Percentiles rank a stretch among this genome's conserved stretches.
Conservation (phyloP, 2,797 vertebrate genomes). For the Brotula barbata region DNA sequence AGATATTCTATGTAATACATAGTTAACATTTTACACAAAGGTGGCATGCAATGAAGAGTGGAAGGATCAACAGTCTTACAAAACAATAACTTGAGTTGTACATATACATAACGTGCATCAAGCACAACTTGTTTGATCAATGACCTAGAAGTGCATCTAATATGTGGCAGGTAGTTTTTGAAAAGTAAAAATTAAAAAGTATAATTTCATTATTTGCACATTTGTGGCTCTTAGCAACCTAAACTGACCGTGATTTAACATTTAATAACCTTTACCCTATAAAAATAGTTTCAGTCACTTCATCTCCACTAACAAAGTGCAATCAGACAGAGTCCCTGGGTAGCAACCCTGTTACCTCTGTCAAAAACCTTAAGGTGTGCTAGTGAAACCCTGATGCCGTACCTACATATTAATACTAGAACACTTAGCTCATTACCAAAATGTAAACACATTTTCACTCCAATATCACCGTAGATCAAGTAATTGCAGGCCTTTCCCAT, state of each 20-base stretch:
- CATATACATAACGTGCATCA: conserved; percentile 26
- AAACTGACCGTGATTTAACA: conserved; percentile 16
- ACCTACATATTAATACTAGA: background rate
- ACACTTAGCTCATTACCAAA: background rate
- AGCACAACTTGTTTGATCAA: conserved; percentile 27
- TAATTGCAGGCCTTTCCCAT: conserved; percentile 9
- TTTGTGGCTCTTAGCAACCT: background rate
- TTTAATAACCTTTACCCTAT: conserved; percentile 17
- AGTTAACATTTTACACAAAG: conserved; percentile 30
- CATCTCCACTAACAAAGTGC: conserved; percentile 41
- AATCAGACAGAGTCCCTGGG: conserved; percentile 40
- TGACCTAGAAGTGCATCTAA: conserved; percentile 36
- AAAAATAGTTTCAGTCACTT: conserved; percentile 53
- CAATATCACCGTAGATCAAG: background rate
- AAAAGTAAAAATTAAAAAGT: conserved; percentile 6
- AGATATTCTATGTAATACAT: conserved; percentile 17
- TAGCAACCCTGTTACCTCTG: no score
- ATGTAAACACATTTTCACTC: conserved; percentile 55
- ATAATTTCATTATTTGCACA: conserved; percentile 5
- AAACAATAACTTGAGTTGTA: conserved; percentile 32
- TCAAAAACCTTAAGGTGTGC: background rate
- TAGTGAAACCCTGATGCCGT: background rate
- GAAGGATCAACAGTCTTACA: conserved; percentile 21
- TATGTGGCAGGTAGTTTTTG: conserved; percentile 3
- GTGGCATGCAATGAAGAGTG: conserved; percentile 47